Evolutionary conservation across 2,113 vertebrate species (phyloP), one percentile per base, ranked within the genome.

Genomic region (Pygathrix nemaeus): DNA sequence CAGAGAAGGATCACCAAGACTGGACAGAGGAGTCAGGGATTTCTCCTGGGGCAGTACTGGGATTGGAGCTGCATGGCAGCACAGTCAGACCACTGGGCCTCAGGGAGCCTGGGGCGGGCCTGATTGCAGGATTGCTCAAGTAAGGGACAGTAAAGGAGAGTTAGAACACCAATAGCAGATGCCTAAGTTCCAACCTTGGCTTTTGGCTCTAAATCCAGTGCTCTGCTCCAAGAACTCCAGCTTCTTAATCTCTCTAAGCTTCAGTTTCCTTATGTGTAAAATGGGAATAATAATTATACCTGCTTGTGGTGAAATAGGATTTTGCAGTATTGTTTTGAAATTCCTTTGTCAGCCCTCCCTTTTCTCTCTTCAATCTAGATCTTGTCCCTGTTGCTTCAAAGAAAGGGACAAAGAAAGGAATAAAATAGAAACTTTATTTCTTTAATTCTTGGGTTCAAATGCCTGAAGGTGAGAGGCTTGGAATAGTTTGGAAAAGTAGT

Each of bases 341-440:
- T 66, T n/a, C 35, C 40, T 89, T 52, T 57, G 52, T 76, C 45
- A 78, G 0, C 66, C 4, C 38, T 61, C 8, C 18, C 30, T 89
- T 91, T 40, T 93, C 86, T 90, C 11, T 70, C 43, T 87, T 88
- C 79, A 92, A 13, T 94, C 64, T 76, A 86, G 75, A 48, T 86
- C 32, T 76, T 96, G 30, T 61, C n/a, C 23, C 32, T 76, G 17
- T 48, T 76, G 48, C 9, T n/a, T 52, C 27, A 27, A 66, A 35
- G 84, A 59, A 78, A 16, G 11, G 25, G 32, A 68, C 6, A 72
- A 73, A 88, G 55, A 85, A 89, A 94, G 20, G 52, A 88, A 75
- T 20, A 88, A 73, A 75, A 76, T 52, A 64, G 9, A 68, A 88
- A 17, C 52, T 73, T 17, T 84, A 20, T 20, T 55, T 55, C 52